Conservation (phyloP, 1,140 invertebrate species). For the Drosophila miranda region DNA sequence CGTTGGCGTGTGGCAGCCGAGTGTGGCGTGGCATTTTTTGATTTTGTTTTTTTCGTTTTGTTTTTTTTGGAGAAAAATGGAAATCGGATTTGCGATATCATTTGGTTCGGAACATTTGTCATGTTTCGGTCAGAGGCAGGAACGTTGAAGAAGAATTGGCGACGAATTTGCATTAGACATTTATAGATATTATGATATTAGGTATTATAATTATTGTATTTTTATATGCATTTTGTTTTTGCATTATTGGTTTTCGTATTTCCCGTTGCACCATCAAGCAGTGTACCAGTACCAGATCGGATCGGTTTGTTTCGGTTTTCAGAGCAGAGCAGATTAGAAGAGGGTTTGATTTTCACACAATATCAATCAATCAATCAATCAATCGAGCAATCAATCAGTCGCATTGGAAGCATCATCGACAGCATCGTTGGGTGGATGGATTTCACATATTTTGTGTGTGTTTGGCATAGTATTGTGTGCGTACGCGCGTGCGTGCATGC, state of each 20-base stretch:
- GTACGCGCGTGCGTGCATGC: slow-evolving; percentile 16
- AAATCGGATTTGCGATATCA: slow-evolving; percentile 41
- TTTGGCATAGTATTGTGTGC: slow-evolving; percentile 15
- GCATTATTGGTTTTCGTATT: slow-evolving; percentile 35
- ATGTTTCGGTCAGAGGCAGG: slow-evolving; percentile 64
- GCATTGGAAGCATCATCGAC: slow-evolving; percentile 46
- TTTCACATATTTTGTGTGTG: slow-evolving; percentile 31
- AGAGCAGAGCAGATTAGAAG: slow-evolving; percentile 79
- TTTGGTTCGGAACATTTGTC: slow-evolving; percentile 8
- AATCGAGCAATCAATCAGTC: slow-evolving; percentile 68
- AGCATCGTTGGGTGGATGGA: slow-evolving; percentile 52
- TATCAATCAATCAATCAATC: slow-evolving; percentile 66
- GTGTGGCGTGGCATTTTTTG: slow-evolving; percentile 49
- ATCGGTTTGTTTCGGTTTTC: slow-evolving; percentile 69
- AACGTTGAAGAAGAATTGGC: slow-evolving; percentile 77
- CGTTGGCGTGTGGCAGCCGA: slow-evolving; percentile 58
- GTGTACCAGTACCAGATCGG: slow-evolving; percentile 76
- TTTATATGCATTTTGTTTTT: slow-evolving; percentile 19
- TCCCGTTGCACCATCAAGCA: slow-evolving; percentile 73
- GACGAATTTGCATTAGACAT: slow-evolving; percentile 50
- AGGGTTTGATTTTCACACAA: slow-evolving; percentile 58
- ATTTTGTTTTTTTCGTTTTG: not conserved
- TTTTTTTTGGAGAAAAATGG: slow-evolving; percentile 31
- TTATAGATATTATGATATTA: slow-evolving; percentile 4
- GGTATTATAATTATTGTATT: slow-evolving; percentile 39